Evolutionary conservation across 2,113 vertebrate genomes (phyloP), one percentile per base, ranked within the genome.

Genomic region (Asarcornis scutulata): DNA sequence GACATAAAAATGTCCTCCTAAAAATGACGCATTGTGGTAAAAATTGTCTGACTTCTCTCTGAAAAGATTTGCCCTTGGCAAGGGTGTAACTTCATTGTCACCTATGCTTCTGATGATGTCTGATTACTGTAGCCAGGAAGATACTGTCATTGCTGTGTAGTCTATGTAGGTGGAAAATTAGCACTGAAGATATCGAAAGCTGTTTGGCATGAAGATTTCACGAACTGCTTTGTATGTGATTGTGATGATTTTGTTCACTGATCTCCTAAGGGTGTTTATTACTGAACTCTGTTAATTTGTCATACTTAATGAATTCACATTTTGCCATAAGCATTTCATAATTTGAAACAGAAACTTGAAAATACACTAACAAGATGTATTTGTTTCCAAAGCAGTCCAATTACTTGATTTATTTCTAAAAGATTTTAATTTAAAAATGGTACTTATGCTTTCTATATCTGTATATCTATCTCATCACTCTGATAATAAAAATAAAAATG

Each of bases 241-340:
- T 64, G 38, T 34, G 38, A 55, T 74, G 42, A 60, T 78, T 91
- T 91, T 78, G 14, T 82, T 60, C 34, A 69, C 25, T 66, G 56
- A 66, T 71, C 11, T 93, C 69, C 48, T 60, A 66, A 21, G 34
- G 73, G n/a, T 83, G 27, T 86, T 90, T 86, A 42, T 75, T 29
- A 64, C 22, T 22, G n/a, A 89, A 71, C 20, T 71, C 60, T 44
- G 32, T 52, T 83, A 86, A 86, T 86, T 74, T 86, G 66, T 79
- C 71, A 56, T 60, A 74, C 34, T 67, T 84, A 93, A 84, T 88
- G 36, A 91, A 84, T 52, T 91, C 50, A 40, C 46, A 52, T 85
- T 81, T 88, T 42, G 36, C 79, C 42, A 53, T 14, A 6, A 91
- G 64, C 74, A 85, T 73, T 5, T 50, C 40, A 15, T 31, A 76